phyloP scores from a whole-genome alignment of 2,888 invertebrate species.

The Spicauda simplicius region DNA sequence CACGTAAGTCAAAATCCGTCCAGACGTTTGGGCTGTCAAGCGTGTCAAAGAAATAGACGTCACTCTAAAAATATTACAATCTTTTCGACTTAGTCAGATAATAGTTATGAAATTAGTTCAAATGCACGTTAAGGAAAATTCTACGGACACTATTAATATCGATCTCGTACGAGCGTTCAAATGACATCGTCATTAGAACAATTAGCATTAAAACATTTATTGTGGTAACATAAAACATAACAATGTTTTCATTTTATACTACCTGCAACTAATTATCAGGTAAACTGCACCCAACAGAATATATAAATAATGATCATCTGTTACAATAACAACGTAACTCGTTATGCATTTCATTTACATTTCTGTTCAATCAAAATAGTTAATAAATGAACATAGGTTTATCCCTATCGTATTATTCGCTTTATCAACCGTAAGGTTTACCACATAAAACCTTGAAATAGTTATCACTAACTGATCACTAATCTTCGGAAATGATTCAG shows the following conservation, averaged over 20 bases:
- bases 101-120: neutral
- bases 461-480: conserved; percentile 1
- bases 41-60: too few species aligned
- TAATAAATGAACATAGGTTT: neutral
- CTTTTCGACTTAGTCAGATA: neutral
- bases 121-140: neutral
- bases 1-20: too few species aligned
- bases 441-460: conserved; percentile 7
- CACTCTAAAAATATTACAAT: too few species aligned
- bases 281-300: neutral
- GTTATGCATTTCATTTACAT: neutral
- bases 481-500: neutral
- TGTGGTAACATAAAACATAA: neutral
- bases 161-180: neutral
- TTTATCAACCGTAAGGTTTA: conserved; percentile 4
- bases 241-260: conserved; percentile 3
- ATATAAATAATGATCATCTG: neutral
- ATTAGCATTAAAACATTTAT: neutral
- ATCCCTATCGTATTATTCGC: neutral
- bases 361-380: neutral
- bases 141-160: neutral
- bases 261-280: neutral
- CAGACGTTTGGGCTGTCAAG: too few species aligned
- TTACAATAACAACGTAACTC: neutral
- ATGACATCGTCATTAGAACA: conserved; percentile 6